Base-by-base conservation (phyloP, 2,888 invertebrate genomes). In the Drosophila helvetica region DNA sequence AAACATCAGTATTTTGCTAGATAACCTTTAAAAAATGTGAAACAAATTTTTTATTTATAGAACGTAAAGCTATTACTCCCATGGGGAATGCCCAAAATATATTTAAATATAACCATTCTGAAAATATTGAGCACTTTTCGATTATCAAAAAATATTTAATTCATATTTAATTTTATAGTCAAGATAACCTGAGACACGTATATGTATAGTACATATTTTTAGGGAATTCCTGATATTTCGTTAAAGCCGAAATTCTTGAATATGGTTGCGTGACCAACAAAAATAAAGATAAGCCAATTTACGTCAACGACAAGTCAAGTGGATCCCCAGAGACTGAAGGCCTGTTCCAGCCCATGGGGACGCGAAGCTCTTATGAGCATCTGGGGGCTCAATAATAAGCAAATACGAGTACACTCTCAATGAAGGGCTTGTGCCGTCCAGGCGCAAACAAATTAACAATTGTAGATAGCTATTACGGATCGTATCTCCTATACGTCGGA, bases 401-500 rank as follows among this genome's bases (percentile, higher is more conserved):
- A 59, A 59, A 51, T 42, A 52, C 27, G 33, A 5, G 12, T 1
- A 15, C 12, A 12, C 9, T 19, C 27, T 51, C 45, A 15, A 43
- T 38, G 27, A 18, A 33, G 50, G 25, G 19, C 15, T 9, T 19
- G 7, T 52, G 17, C n/a, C 19, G 18, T 2, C 18, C 17, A 10
- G 15, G 45, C 18, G 18, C 8, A 27, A 18, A 33, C 56, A 71
- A 52, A 43, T 47, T 19, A 18, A 15, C 38, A 42, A 42, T 15
- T 59, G 19, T 30, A 45, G 42, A 33, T 43, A 53, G 19, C 38
- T 22, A 45, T 62, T 47, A 48, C 33, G 17, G 53, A 51, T 60
- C 25, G 18, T 19, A 67, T 57, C 38, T 57, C 47, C 56, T 30
- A 19, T 48, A 38, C n/a, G 22, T 19, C 27, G 42, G 17, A 45